Evolutionary conservation across 2,113 vertebrate species (phyloP), one percentile per base, ranked within the genome.

Genomic region (Upupa epops): DNA sequence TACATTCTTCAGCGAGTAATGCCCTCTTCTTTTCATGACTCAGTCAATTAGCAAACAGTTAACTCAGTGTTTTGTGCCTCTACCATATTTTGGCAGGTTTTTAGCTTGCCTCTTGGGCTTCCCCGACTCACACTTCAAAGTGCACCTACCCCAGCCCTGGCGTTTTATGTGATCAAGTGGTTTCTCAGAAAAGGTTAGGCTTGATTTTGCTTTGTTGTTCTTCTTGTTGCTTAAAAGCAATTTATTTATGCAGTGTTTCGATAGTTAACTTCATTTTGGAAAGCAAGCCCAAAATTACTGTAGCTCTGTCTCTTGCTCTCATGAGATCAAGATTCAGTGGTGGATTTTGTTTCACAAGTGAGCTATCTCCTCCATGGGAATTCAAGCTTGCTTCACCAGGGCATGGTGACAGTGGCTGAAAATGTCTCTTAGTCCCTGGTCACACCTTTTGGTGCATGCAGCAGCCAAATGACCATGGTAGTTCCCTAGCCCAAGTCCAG

Each of bases 221-320:
- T 66, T 76, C 54, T 92, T 87, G 15, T 42, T 76, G 32, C 90
- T 88, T 69, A 59, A 88, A 84, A 90, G 31, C 29, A 84, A 92
- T 56, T 3, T 2, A 32, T 74, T 78, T 75, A 34, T 83, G 32
- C 45, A 74, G 6, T 36, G 17, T 46, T 49, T 86, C n/a, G 7
- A 48, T 6, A 76, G 40, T 40, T 74, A 17, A 63, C 49, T 59
- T 65, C 5, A 69, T 54, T 91, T 69, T 37, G 26, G 21, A 61
- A 3, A 17, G 31, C 36, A 86, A 49, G 45, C n/a, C 84, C 31
- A 68, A 89, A 72, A 52, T 49, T 54, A 25, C 14, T 31, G 37
- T 59, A 56, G 6, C 19, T 71, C 12, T 86, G 60, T 80, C 25
- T 71, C n/a, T 24, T 36, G 25, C 65, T 80, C 25, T 71, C n/a